Evolutionary conservation across 2,888 invertebrate genomes (phyloP).

Genomic region (Anthophora plumipes): DNA sequence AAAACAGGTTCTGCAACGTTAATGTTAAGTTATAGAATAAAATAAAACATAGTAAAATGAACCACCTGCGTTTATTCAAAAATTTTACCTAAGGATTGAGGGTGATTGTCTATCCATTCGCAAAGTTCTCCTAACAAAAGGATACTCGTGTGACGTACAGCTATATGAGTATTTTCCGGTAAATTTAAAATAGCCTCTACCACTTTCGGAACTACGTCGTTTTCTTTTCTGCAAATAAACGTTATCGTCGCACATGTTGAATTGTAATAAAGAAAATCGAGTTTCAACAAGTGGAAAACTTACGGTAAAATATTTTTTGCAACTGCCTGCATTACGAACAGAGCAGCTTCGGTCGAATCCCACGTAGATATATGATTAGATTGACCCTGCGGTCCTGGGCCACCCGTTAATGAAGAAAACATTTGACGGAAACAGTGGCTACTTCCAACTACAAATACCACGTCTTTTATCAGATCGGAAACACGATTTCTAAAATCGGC

Average conservation of each 20-base stretch:
- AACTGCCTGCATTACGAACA: conserved; percentile 97
- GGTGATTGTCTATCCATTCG: conserved; percentile 97
- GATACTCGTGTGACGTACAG: conserved; percentile 95
- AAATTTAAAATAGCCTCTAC: conserved; percentile 95
- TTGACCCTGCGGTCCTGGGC: conserved; percentile 76
- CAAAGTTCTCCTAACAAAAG: conserved; percentile 95
- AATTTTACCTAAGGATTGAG: conserved; percentile 88
- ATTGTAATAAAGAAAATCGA: neutral
- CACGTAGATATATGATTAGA: conserved; percentile 90
- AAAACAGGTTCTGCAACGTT: conserved; percentile 89
- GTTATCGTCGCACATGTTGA: neutral
- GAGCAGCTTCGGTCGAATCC: conserved; percentile 97
- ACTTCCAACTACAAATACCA: conserved; percentile 98
- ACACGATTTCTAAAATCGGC: conserved; percentile 93
- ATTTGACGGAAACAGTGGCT: conserved; percentile 96
- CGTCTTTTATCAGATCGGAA: conserved; percentile 97
- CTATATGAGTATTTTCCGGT: conserved; percentile 92
- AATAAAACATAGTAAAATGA: neutral
- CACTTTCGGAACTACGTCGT: conserved; percentile 96
- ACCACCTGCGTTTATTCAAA: neutral
- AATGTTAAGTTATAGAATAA: neutral
- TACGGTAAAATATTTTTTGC: conserved; percentile 98
- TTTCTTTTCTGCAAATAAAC: conserved; percentile 90
- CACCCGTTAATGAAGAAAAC: conserved; percentile 89
- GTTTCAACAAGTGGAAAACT: conserved; percentile 82